Evolutionary conservation across 2,797 vertebrate species (phyloP).

Genomic region (Enteromius fasciolatus): DNA sequence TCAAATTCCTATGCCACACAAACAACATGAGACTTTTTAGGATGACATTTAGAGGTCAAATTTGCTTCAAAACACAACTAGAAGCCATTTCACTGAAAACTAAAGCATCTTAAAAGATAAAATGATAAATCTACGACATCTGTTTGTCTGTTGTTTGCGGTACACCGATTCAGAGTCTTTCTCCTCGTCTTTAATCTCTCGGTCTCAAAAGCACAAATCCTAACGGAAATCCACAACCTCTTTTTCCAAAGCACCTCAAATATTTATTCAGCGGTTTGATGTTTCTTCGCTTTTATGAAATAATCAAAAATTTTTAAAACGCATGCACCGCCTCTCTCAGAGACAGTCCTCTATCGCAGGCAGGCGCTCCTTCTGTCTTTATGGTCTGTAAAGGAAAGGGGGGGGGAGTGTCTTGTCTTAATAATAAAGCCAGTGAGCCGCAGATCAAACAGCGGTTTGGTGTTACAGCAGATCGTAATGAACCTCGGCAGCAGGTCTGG

Average conservation of each 20-base stretch:
- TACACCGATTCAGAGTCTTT: neutral
- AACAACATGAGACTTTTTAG: neutral
- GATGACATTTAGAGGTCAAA: constrained; percentile 28
- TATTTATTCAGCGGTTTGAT: constrained; percentile 49
- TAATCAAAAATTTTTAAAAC: constrained; percentile 41
- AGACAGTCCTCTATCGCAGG: constrained; percentile 52
- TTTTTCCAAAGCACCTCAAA: constrained; percentile 36
- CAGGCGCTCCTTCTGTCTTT: constrained; percentile 65
- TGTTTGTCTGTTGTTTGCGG: constrained; percentile 11
- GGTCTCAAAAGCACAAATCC: constrained; percentile 26
- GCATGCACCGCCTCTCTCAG: neutral
- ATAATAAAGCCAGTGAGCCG: constrained; percentile 70
- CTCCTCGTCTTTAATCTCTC: constrained; percentile 28
- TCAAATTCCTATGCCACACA: neutral
- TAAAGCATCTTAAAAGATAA: constrained; percentile 15
- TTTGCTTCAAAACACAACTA: neutral
- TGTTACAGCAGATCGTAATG: constrained; percentile 51
- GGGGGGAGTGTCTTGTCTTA: constrained; percentile 65
- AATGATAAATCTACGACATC: constrained; percentile 2
- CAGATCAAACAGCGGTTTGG: constrained; percentile 74
- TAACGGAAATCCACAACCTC: constrained; percentile 29
- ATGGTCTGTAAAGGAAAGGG: constrained; percentile 50
- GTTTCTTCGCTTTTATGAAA: constrained; percentile 40
- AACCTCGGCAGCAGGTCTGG: constrained; percentile 46
- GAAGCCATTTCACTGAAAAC: constrained; percentile 18